Evolutionary conservation across 2,113 vertebrate species (phyloP), one percentile per base, ranked within the genome.

Genomic region (Misgurnus mizolepis): DNA sequence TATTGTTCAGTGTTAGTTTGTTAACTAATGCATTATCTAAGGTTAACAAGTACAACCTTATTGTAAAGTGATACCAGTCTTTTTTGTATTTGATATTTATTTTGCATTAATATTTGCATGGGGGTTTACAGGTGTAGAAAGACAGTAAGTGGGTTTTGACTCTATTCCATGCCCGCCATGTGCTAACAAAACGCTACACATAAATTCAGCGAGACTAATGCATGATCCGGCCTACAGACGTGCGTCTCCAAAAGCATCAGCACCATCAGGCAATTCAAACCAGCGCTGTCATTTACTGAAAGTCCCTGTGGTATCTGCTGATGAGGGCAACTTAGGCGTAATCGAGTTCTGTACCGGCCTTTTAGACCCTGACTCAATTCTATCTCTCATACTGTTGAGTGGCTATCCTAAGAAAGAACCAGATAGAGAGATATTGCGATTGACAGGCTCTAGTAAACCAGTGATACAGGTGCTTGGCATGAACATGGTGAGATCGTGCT

Each of bases 381-480:
- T 61, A 15, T 64, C 34, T 64, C 6, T 65, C 14, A 34, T 58
- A 61, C 56, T 70, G 17, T 8, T 8, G 64, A 47, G 22, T 55
- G 27, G 53, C 17, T 39, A 55, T 76, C 67, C 10, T 41, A n/a
- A 34, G 40, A 61, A 80, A 78, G 17, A 15, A 12, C 56, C 22
- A 72, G 27, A 67, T 79, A 47, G 43, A 64, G 56, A n/a, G 65
- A 64, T 43, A 64, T 74, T 78, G 27, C 78, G 34, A 69, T 49
- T 64, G 82, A 61, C 73, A 78, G 61, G 45, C 14, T 64, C 18
- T 62, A 15, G 64, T 40, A 70, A 68, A 39, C n/a, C 55, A 47
- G 22, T 9, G 47, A 39, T 56, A 76, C 55, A 74, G 76, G 62
- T 64, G 50, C 67, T 85, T 83, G 71, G n/a, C 68, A 82, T 82